phyloP scores from a whole-genome alignment of 2,797 vertebrate genomes.

The Melanotaenia boesemani region DNA sequence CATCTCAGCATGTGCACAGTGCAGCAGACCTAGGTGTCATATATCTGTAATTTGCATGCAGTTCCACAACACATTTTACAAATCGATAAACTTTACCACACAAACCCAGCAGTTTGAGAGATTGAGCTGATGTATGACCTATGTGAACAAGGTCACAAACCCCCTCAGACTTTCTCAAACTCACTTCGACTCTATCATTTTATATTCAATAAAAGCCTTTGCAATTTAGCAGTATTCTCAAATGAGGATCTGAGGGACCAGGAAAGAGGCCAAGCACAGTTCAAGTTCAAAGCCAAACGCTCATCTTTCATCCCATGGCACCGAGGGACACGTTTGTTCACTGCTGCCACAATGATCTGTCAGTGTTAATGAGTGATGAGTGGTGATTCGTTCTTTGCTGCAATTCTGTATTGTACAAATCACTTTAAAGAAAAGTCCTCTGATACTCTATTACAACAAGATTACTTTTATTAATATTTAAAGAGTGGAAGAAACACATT shows the following conservation, averaged over 20 bases:
- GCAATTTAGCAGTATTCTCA: constrained; percentile 56
- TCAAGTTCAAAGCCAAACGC: constrained; percentile 76
- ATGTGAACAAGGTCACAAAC: constrained; percentile 57
- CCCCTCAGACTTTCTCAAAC: constrained; percentile 42
- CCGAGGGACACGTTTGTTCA: constrained; percentile 53
- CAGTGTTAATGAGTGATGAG: constrained; percentile 69
- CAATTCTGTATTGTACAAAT: constrained; percentile 64
- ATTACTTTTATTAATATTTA: constrained; percentile 47
- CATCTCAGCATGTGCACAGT: background rate
- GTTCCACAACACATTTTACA: constrained; percentile 49
- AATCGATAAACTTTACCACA: constrained; percentile 65
- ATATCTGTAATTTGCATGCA: background rate
- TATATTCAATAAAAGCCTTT: constrained; percentile 47
- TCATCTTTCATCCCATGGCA: constrained; percentile 64
- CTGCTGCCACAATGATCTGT: constrained; percentile 61
- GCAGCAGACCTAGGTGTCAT: background rate
- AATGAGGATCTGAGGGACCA: constrained; percentile 49
- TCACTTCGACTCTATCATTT: constrained; percentile 65
- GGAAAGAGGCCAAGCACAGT: constrained; percentile 64
- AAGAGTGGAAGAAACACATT: constrained; percentile 30
- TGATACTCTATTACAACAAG: constrained; percentile 50
- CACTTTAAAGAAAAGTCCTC: constrained; percentile 51
- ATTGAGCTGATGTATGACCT: constrained; percentile 35
- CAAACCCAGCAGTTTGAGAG: constrained; percentile 13
- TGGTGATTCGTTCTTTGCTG: constrained; percentile 59